Conservation (phyloP, 2,113 vertebrate genomes). For the Cyanoliseus patagonus region DNA sequence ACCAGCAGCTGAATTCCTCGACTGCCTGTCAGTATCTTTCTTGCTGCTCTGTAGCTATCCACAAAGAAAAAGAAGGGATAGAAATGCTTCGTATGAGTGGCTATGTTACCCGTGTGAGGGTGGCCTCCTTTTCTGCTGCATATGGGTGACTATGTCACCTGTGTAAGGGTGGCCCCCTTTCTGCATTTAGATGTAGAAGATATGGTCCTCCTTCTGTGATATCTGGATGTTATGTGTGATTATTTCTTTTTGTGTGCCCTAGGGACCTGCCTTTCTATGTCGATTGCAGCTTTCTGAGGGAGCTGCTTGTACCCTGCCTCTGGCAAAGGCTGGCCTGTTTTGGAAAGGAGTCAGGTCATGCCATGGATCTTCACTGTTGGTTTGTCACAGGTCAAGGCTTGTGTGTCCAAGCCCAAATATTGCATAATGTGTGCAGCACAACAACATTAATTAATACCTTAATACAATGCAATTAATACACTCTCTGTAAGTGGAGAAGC, state of each 20-base stretch:
- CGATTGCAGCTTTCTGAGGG: not conserved
- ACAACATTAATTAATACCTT: not conserved
- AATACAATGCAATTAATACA: not conserved
- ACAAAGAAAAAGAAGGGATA: not conserved
- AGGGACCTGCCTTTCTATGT: not conserved
- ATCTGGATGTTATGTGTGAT: fast-evolving
- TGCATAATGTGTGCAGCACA: not conserved
- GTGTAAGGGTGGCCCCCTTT: not conserved
- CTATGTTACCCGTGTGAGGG: not conserved
- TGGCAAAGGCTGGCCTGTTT: not conserved
- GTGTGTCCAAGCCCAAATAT: not conserved
- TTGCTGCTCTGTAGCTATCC: not conserved
- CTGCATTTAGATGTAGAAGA: not conserved
- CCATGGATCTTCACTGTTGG: fast-evolving
- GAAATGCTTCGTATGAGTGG: not conserved
- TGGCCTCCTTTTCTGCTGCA: not conserved
- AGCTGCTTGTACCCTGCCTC: not conserved
- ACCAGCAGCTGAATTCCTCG: constrained; percentile 13
- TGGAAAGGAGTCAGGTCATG: not conserved
- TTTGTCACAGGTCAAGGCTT: not conserved
- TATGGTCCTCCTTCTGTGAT: not conserved
- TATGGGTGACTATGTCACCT: fast-evolving
- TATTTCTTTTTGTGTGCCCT: not conserved
- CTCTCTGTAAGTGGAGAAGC: not conserved
- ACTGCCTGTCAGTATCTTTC: constrained; percentile 14